Evolutionary conservation across 2,888 invertebrate species (phyloP), one percentile per base, ranked within the genome.

Genomic region (Marronus borbonicus): DNA sequence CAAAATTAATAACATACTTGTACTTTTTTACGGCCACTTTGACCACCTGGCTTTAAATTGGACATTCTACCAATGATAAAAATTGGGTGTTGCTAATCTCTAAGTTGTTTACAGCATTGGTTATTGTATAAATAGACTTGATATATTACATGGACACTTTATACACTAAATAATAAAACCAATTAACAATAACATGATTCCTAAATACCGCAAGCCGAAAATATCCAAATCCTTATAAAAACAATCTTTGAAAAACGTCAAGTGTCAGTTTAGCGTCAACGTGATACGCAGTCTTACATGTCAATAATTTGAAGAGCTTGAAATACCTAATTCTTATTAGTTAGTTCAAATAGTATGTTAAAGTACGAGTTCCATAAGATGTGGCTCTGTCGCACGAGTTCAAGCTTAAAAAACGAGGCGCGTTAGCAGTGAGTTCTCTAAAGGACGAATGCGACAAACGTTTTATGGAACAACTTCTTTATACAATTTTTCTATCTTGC

Each of bases 21-120:
- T 31, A 88, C 88, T 85, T 89, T 89, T 81, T 89, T 89, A 50
- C 88, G 87, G 74, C 86, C 85, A 80, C 86, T 87, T 84, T 88
- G 89, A 76, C 85, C 85, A 7, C 87, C 86, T 36, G 86, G 83
- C 83, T 88, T 88, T 79, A 87, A 80, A 80, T 86, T 88, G 50
- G 88, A 86, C 89, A 89, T 89, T 49, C 39, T 74, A n/a, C 20
- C 31, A n/a, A 55, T 10, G 55, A 20, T 58, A 36, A 58, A 70
- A 39, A 58, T 58, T 20, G 55, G 14, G 20, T 58, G 12, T 12
- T 12, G 24, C 24, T 24, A 24, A 44, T 44, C 8, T 44, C 44
- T 8, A 44, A 12, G 12, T 44, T 44, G 44, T 44, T 44, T 44
- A 44, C 44, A 44, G 44, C 44, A 44, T 44, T 44, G 44, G 12